Evolutionary conservation across 2,888 invertebrate species (phyloP).

Genomic region (Lycophotia porphyrea): DNA sequence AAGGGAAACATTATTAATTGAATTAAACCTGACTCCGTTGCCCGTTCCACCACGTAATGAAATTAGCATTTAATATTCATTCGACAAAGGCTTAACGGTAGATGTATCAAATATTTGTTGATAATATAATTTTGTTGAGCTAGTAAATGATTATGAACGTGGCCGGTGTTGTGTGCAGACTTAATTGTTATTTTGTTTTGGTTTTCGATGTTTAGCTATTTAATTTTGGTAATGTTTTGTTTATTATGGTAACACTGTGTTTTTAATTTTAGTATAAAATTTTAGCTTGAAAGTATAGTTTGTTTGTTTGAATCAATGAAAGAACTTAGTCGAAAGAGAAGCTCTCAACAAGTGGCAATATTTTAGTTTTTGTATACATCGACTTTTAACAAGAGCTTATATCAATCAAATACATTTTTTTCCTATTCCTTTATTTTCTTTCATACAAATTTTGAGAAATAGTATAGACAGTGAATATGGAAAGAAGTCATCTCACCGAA

Average conservation of each 20-base stretch:
- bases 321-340: no score
- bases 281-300: no score
- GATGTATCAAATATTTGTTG: conserved; percentile 63
- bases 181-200: conserved; percentile 27
- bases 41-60: conserved; percentile 68
- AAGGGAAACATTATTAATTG: conserved; percentile 74
- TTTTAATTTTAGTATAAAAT: no score
- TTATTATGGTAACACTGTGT: neutral
- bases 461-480: no score
- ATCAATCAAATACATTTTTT: no score
- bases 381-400: no score
- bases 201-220: conserved; percentile 11
- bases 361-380: no score
- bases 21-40: conserved; percentile 69
- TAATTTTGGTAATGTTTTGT: conserved; percentile 15
- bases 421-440: no score
- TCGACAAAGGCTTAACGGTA: conserved; percentile 64
- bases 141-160: conserved; percentile 34
- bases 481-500: no score
- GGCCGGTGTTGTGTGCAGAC: conserved; percentile 12
- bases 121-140: conserved; percentile 56
- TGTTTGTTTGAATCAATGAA: no score
- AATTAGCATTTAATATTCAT: conserved; percentile 76
- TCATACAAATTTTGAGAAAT: no score
- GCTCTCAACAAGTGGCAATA: no score